Evolutionary conservation across 2,113 vertebrate genomes (phyloP), one percentile per base, ranked within the genome.

Genomic region (Argyrosomus japonicus): DNA sequence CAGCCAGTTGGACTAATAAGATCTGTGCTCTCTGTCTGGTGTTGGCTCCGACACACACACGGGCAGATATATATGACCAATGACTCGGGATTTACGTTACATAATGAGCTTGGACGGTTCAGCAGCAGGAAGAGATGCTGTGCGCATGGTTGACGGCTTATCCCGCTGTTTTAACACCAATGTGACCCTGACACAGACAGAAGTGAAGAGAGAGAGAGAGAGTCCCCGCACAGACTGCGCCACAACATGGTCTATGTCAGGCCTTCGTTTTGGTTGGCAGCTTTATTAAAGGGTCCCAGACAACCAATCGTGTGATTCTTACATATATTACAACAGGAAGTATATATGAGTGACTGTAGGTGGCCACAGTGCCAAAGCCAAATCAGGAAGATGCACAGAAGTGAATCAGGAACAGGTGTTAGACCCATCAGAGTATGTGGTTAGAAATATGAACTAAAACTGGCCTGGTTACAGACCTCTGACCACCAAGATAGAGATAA

Each of bases 41-140:
- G 65, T 23, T 81, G 62, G 71, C 75, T 68, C 67, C 1, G 18
- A 14, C 17, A 5, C 50, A 15, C 43, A 0, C 45, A 0, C 53
- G 21, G 45, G 14, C 57, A 61, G 62, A 53, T 65, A 71, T 90
- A 53, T 65, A 71, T 90, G 83, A 84, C 58, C 76, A 81, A 67
- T 81, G 84, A 89, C 53, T 85, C 68, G 67, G 86, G 89, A 79
- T 91, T 93, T 90, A 56, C 23, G n/a, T 92, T 92, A 76, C 68
- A 68, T 95, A 94, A 95, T 82, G 75, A 85, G 91, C 75, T 95
- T 90, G 88, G 69, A 73, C 63, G 77, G 75, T 79, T 75, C 84
- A 83, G 36, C 50, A 6, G 62, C 18, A 23, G 77, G 29, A 29
- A 77, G 76, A 63, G 88, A 75, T 86, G 81, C 62, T 86, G 62